phyloP scores from a whole-genome alignment of 1,140 invertebrate species.

The Sminthurinus signatus region DNA sequence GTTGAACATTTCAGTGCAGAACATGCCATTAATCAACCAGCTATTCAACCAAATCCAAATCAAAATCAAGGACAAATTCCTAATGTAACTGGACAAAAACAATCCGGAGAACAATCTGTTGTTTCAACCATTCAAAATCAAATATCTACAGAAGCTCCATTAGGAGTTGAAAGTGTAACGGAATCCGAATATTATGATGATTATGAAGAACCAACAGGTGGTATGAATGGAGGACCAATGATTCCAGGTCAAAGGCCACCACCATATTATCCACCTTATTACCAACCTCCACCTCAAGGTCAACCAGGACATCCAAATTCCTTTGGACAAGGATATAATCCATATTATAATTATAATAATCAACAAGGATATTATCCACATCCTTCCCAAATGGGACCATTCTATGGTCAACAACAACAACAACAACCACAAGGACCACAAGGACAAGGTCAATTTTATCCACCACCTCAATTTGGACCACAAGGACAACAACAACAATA shows the following conservation, averaged over 20 bases:
- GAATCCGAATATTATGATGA: slow-evolving; percentile 13
- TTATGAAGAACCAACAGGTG: slow-evolving; percentile 2
- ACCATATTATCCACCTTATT: slow-evolving; percentile 10
- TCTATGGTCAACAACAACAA: background rate
- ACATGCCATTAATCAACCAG: slow-evolving; percentile 3
- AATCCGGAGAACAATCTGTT: background rate
- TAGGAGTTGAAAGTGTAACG: background rate
- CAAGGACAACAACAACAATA: too few species aligned
- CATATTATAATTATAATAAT: slow-evolving; percentile 8
- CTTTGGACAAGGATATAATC: slow-evolving; percentile 1
- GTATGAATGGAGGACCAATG: too few species aligned
- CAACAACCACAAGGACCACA: background rate
- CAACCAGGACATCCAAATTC: slow-evolving; percentile 7
- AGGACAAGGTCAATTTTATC: too few species aligned
- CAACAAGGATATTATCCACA: background rate
- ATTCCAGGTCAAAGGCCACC: slow-evolving; percentile 3
- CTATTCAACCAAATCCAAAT: background rate
- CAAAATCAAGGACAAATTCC: background rate
- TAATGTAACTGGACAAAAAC: background rate
- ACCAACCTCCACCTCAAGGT: background rate
- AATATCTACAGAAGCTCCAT: background rate
- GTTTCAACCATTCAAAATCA: background rate
- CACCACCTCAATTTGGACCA: background rate
- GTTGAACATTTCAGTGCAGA: slow-evolving; percentile 2
- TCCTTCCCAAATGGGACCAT: background rate